These are phyloP conservation scores for Poliocrania exsul DNA, from an alignment of 2,797 vertebrate species.

Conservation along the genomic window DNA sequence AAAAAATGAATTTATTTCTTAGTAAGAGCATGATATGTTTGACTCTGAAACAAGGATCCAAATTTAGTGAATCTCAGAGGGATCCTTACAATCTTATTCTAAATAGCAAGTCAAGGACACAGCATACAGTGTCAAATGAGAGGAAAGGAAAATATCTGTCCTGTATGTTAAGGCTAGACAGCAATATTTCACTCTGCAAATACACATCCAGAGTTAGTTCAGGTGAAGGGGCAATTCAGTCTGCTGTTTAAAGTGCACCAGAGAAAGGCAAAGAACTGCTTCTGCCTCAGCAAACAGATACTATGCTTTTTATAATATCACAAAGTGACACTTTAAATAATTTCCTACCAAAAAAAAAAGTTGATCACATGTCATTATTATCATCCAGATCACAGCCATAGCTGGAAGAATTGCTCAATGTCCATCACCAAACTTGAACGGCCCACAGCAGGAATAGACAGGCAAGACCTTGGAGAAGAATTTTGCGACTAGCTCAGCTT, in stretches of 20 bases:
- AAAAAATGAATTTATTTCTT: not conserved
- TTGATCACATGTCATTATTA: not conserved
- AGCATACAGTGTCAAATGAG: not conserved
- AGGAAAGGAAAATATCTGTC: not conserved
- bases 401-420: not conserved
- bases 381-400: not conserved
- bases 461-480: not conserved
- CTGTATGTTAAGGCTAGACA: not conserved
- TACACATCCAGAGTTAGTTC: not conserved
- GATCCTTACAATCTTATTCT: not conserved
- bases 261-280: not conserved
- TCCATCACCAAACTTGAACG: fast-evolving
- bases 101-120: not conserved
- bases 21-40: not conserved
- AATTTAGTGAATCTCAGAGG: not conserved
- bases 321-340: not conserved
- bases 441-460: not conserved
- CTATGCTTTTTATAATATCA: not conserved
- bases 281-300: not conserved
- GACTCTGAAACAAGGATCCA: not conserved
- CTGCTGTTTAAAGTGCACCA: not conserved
- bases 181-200: not conserved
- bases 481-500: not conserved
- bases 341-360: not conserved
- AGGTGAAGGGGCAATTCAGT: fast-evolving